Evolutionary conservation across 2,113 vertebrate species (phyloP), one percentile per base, ranked within the genome.

Genomic region (Paedocypris sp.): DNA sequence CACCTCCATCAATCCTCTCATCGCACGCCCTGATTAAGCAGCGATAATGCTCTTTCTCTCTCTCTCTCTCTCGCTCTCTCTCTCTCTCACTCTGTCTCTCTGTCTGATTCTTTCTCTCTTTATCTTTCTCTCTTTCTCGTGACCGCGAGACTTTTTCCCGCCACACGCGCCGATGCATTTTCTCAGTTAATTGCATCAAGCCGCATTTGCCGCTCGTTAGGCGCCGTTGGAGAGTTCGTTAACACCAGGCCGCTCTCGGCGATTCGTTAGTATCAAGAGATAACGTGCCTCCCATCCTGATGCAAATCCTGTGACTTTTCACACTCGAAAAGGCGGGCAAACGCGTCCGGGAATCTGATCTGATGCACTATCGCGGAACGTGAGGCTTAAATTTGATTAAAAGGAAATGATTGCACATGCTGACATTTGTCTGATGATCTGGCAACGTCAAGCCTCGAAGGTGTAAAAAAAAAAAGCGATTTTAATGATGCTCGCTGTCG

Each of bases 161-260:
- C 16, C 28, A 43, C 48, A 49, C 49, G 45, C 54, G 20, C 47
- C 20, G 47, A 39, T 50, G 43, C 66, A 3, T 46, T 31, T 18
- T 35, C 39, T 32, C 65, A 65, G 60, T 73, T 74, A 64, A 48
- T 48, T 73, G 69, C 70, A 76, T 53, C 60, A 60, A 71, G 50
- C 70, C 63, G 64, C 71, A 77, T 84, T 76, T 77, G 77, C 79
- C 76, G 73, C 78, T 83, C 8, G 73, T 79, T 83, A 82, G 69
- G 63, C 64, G 23, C 46, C 73, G 64, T 74, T 62, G 45, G 71
- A 74, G 72, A 64, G 72, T 73, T 79, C 62, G 66, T 81, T 75
- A 74, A 50, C 58, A 69, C 73, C 38, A 22, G 4, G 11, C 46
- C 16, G 22, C 60, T 46, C 39, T 10, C 12, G 33, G 59, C 52